These are phyloP conservation scores for Channa argus DNA, from an alignment of 2,113 vertebrate genomes.

Conservation along the genomic window DNA sequence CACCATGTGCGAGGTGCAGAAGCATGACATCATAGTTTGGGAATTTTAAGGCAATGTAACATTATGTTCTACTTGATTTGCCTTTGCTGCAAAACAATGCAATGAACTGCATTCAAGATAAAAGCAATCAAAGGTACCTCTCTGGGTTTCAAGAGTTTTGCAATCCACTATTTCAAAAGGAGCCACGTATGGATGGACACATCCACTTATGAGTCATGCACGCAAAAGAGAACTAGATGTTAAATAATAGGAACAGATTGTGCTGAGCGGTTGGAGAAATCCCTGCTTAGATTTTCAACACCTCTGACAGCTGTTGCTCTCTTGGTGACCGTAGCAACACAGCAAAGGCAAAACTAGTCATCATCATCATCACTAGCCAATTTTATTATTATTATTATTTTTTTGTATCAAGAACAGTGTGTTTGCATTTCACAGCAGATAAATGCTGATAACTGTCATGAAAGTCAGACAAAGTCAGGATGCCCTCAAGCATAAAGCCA, in stretches of 20 bases:
- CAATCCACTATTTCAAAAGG: background rate
- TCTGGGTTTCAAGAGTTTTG: background rate
- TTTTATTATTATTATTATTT: no score
- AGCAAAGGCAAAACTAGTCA: conserved; percentile 4
- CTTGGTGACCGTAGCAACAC: conserved; percentile 15
- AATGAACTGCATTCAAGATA: conserved; percentile 12
- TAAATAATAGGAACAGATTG: conserved; percentile 42
- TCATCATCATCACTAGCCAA: background rate
- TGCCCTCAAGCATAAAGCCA: conserved; percentile 2
- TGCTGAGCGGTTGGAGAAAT: conserved; percentile 31
- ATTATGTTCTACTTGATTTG: conserved; percentile 10
- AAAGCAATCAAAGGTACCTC: background rate
- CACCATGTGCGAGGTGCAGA: conserved; percentile 3
- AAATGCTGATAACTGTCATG: no score
- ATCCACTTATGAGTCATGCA: conserved; percentile 4
- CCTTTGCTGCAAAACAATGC: background rate
- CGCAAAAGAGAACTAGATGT: conserved; percentile 30
- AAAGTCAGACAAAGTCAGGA: no score
- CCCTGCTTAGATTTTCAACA: conserved; percentile 30
- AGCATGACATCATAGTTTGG: conserved; percentile 34
- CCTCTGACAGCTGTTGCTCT: conserved; percentile 41
- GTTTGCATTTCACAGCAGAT: conserved; percentile 1
- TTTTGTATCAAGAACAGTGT: background rate
- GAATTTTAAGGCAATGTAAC: conserved; percentile 23
- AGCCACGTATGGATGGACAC: background rate